Evolutionary conservation across 2,888 invertebrate species (phyloP), one percentile per base, ranked within the genome.

Genomic region (Mylabris sibirica): DNA sequence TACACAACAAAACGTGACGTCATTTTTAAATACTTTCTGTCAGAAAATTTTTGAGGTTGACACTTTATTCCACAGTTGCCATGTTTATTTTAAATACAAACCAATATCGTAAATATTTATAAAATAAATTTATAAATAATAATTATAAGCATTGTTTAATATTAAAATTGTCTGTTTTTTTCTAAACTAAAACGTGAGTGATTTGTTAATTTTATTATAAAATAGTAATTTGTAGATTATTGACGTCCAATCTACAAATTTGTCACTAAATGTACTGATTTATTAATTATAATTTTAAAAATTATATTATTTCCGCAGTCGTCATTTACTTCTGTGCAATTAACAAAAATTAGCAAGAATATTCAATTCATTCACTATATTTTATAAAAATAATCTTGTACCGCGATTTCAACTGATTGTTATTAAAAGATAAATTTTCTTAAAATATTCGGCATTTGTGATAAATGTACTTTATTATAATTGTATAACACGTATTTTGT

Each of bases 1-100:
- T 49, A 49, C 2, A 49, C 20, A 20, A 49, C 49, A 49, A 49
- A 70, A 60, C 75, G 72, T 78, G 78, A 80, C 79, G 80, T 79
- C 78, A 78, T 73, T 71, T 76, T 74, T 76, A 68, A 70, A 70
- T 68, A 66, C 65, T 67, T 67, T 68, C 9, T 49, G 20, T 20
- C 20, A 20, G 20, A 49, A 49, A 49, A 20, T 9, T 49, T 44
- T 44, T 44, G 44, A 44, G 17, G 44, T 44, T 44, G 44, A 44
- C 44, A 44, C 1, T n/a, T 44, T 4, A 38, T 38, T 14, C 11
- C 44, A 17, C 4, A n/a, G 44, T 44, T 44, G 44, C 44, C 44
- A 44, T 0, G n/a, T 44, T 44, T n/a, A 44, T 30, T 30, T 30
- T 8, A 30, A 3, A 3, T 30, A 30, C 4, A 30, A 30, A 30